Percentiles rank a stretch among this genome's conserved stretches.
Evolutionary conservation across 2,113 vertebrate species (phyloP).

Genomic region (Peromyscus californicus): DNA sequence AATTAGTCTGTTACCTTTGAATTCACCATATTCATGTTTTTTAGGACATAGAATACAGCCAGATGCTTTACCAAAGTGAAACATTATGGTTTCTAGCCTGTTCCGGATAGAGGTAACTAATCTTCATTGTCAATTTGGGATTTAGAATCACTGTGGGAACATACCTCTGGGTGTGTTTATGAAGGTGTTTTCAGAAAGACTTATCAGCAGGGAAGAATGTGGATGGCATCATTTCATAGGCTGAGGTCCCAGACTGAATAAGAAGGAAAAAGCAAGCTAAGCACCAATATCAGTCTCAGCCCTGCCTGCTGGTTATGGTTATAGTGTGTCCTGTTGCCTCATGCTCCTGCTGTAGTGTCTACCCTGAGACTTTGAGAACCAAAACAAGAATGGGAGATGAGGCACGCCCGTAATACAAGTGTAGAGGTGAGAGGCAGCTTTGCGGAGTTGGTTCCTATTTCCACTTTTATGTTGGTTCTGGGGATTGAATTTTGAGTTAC

Average conservation of each 20-base stretch:
- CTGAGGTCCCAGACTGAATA: background rate
- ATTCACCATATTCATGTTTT: background rate
- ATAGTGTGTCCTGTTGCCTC: background rate
- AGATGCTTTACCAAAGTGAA: background rate
- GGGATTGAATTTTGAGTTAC: background rate
- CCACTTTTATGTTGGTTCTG: background rate
- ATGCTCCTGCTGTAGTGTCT: background rate
- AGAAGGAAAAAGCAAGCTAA: background rate
- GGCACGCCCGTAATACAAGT: background rate
- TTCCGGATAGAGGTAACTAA: background rate
- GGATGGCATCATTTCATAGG: background rate
- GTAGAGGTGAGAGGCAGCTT: background rate
- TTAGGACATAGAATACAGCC: background rate
- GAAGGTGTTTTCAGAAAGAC: background rate
- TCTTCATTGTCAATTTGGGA: background rate
- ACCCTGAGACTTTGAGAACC: background rate
- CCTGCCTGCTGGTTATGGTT: background rate
- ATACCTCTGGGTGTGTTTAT: background rate
- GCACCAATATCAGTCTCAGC: background rate
- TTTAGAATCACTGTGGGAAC: background rate
- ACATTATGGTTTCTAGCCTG: background rate
- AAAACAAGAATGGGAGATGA: background rate
- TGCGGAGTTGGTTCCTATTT: background rate
- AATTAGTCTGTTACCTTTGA: background rate
- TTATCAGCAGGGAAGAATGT: background rate